These are phyloP conservation scores for Tetragonula clypearis DNA, from an alignment of 1,140 invertebrate genomes.

Conservation along the genomic window DNA sequence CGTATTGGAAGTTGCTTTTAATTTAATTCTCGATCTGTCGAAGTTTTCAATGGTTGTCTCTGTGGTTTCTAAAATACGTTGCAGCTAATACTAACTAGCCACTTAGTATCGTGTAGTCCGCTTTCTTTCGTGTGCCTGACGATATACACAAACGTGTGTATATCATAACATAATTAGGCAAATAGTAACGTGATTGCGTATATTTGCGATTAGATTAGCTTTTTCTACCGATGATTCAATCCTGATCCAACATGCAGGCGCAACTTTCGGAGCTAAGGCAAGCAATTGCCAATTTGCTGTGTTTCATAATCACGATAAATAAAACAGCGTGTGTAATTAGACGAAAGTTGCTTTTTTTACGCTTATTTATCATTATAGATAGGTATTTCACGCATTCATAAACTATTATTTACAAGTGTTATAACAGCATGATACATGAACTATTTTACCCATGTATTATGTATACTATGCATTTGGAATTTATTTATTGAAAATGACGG, in stretches of 20 bases:
- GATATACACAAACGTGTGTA: too few species aligned
- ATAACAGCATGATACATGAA: neutral
- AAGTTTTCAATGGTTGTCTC: conserved; percentile 11
- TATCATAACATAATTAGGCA: neutral
- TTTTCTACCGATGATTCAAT: neutral
- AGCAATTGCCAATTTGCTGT: too few species aligned
- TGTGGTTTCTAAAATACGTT: neutral
- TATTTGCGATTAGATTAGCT: neutral
- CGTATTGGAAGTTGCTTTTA: too few species aligned
- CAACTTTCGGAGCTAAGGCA: neutral
- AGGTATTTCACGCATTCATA: neutral
- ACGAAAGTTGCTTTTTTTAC: neutral
- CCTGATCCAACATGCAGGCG: neutral
- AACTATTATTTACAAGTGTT: neutral
- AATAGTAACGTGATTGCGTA: neutral
- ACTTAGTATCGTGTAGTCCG: neutral
- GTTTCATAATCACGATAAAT: neutral
- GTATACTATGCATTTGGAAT: too few species aligned
- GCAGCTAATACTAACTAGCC: conserved; percentile 1
- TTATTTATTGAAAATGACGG: too few species aligned
- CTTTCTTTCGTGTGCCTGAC: neutral
- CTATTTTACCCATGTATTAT: neutral
- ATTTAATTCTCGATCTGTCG: too few species aligned
- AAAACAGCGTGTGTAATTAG: neutral
- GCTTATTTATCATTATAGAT: neutral